Conservation (phyloP, 1,140 invertebrate species). For the Neodiprion pinetum region DNA sequence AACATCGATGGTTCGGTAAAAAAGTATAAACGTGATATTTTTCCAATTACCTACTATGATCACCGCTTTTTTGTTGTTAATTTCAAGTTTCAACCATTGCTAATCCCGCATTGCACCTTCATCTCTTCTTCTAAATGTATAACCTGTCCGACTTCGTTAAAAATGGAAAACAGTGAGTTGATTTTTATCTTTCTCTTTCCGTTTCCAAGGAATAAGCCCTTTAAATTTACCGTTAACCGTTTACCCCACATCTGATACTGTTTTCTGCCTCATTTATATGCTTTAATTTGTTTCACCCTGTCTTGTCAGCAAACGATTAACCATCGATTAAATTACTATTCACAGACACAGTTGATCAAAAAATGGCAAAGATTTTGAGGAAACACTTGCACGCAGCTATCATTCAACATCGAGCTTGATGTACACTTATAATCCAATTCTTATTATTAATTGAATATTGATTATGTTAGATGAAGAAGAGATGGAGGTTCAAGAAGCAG, state of each 20-base stretch:
- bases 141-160: background rate
- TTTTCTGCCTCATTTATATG: background rate
- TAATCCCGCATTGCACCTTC: no score
- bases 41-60: background rate
- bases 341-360: no score
- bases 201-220: background rate
- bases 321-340: no score
- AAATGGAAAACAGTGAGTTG: slow-evolving; percentile 7
- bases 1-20: background rate
- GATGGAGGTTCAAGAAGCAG: background rate
- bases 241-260: background rate
- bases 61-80: no score
- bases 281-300: background rate
- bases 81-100: no score
- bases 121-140: background rate
- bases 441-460: background rate
- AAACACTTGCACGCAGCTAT: no score
- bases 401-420: no score
- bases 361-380: no score
- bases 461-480: background rate
- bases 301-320: no score
- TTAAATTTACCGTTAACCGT: background rate
- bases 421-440: no score
- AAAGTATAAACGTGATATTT: background rate
- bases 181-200: background rate